Conservation (phyloP, 2,888 invertebrate species). For the Cryptocheilus praepositus region DNA sequence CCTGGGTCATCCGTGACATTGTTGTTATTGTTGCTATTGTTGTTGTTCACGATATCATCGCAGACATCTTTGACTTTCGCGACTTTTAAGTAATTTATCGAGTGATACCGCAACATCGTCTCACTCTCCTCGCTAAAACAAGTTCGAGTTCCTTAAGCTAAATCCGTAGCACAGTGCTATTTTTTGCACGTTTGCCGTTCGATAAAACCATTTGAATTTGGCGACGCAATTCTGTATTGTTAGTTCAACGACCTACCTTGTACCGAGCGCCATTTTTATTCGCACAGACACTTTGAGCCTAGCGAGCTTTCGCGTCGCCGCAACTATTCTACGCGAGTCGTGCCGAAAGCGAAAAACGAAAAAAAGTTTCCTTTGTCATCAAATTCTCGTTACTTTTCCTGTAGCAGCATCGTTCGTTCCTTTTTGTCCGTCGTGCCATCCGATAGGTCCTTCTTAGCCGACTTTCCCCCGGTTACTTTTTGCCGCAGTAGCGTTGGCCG, state of each 20-base stretch:
- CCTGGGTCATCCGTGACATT: slow-evolving; percentile 25
- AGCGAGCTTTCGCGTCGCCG: background rate
- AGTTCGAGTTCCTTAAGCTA: background rate
- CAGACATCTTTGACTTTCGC: slow-evolving; percentile 42
- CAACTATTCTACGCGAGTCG: too few relatives aligned
- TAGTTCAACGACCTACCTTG: background rate
- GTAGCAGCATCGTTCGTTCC: background rate
- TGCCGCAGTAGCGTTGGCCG: background rate
- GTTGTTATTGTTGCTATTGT: slow-evolving; percentile 32
- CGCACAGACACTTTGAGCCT: background rate
- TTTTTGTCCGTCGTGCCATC: background rate
- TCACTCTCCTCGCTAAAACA: slow-evolving; percentile 57
- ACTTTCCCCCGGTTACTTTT: background rate
- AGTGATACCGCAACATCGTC: slow-evolving; percentile 51
- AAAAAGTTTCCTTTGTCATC: slow-evolving; percentile 3
- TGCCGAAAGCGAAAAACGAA: background rate
- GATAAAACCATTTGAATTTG: too few relatives aligned
- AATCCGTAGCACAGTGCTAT: too few relatives aligned
- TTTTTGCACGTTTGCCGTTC: too few relatives aligned
- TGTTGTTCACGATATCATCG: slow-evolving; percentile 58
- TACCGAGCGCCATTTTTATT: background rate
- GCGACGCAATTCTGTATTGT: too few relatives aligned
- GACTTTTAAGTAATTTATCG: slow-evolving; percentile 31
- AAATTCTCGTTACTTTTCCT: slow-evolving; percentile 13
- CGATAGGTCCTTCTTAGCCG: background rate